Evolutionary conservation across 1,140 invertebrate genomes (phyloP).

Genomic region (Solen grandis): DNA sequence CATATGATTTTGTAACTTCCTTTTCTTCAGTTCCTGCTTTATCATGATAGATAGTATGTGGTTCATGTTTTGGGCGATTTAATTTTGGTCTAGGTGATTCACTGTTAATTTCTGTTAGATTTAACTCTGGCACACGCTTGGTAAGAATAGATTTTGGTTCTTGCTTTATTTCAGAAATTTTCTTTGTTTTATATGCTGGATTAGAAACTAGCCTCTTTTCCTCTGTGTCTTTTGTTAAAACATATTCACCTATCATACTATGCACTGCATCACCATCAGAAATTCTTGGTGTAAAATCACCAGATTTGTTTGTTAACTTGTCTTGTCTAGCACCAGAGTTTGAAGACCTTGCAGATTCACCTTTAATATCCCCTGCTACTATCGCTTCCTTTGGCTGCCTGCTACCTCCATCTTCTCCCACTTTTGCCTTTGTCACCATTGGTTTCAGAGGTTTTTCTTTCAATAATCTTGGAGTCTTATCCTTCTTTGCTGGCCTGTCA

Average conservation of each 20-base stretch:
- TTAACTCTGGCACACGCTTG: constrained; percentile 11
- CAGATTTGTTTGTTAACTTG: not conserved
- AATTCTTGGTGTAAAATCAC: constrained; percentile 40
- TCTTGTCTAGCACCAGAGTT: not conserved
- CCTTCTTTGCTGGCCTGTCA: constrained; percentile 50
- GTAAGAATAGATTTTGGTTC: constrained; percentile 10
- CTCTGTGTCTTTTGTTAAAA: constrained; percentile 5
- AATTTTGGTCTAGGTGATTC: constrained; percentile 45
- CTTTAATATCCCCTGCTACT: not conserved
- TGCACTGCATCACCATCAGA: constrained; percentile 41
- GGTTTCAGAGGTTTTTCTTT: constrained; percentile 28
- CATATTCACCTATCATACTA: constrained; percentile 33
- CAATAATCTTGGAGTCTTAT: constrained; percentile 36
- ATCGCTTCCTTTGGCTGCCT: constrained; percentile 4
- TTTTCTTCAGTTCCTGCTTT: constrained; percentile 4
- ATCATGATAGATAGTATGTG: constrained; percentile 50
- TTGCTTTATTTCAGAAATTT: not conserved
- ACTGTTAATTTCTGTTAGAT: constrained; percentile 15
- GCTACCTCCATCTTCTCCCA: not conserved
- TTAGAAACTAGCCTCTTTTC: not conserved
- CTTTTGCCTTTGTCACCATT: no score
- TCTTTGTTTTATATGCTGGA: not conserved
- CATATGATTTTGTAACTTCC: constrained; percentile 1
- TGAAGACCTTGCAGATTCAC: not conserved
- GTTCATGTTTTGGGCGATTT: constrained; percentile 54